phyloP scores from a whole-genome alignment of 2,888 invertebrate species.

The Cerastoderma edule region DNA sequence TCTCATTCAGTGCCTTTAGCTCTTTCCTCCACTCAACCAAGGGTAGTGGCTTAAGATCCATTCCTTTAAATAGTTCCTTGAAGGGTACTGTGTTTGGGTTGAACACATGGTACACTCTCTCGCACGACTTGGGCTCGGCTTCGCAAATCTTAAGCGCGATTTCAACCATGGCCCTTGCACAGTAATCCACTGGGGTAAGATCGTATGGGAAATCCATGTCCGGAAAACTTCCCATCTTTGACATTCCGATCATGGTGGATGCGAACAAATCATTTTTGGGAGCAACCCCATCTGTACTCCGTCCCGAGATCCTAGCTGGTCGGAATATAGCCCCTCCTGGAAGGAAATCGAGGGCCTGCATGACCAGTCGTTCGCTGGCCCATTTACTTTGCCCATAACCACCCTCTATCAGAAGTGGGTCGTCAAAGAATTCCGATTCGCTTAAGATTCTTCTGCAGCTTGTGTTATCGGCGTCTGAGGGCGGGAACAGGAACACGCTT shows the following conservation, averaged over 20 bases:
- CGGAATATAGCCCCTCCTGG: conserved; percentile 73
- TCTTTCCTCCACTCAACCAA: conserved; percentile 64
- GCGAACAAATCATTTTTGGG: conserved; percentile 70
- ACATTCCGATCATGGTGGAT: conserved; percentile 63
- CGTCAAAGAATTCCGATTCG: conserved; percentile 64
- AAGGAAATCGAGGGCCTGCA: conserved; percentile 66
- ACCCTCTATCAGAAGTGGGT: conserved; percentile 63
- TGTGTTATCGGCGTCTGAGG: conserved; percentile 21
- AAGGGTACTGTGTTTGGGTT: conserved; percentile 67
- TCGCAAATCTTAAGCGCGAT: conserved; percentile 61
- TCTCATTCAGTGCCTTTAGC: conserved; percentile 44
- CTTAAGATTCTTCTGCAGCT: conserved; percentile 38
- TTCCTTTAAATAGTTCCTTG: conserved; percentile 64
- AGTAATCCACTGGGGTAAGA: conserved; percentile 71
- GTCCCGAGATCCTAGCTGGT: conserved; percentile 68
- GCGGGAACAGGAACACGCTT: conserved; percentile 71
- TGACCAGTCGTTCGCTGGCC: conserved; percentile 69
- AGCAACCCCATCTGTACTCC: conserved; percentile 63
- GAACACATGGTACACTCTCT: conserved; percentile 67
- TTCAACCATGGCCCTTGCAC: conserved; percentile 68
- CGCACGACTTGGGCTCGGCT: conserved; percentile 26
- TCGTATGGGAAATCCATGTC: conserved; percentile 72
- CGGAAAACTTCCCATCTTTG: conserved; percentile 63
- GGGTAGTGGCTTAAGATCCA: conserved; percentile 51
- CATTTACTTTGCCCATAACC: conserved; percentile 74